phyloP scores from a whole-genome alignment of 2,797 vertebrate genomes.

The Pipistrellus pygmaeus region DNA sequence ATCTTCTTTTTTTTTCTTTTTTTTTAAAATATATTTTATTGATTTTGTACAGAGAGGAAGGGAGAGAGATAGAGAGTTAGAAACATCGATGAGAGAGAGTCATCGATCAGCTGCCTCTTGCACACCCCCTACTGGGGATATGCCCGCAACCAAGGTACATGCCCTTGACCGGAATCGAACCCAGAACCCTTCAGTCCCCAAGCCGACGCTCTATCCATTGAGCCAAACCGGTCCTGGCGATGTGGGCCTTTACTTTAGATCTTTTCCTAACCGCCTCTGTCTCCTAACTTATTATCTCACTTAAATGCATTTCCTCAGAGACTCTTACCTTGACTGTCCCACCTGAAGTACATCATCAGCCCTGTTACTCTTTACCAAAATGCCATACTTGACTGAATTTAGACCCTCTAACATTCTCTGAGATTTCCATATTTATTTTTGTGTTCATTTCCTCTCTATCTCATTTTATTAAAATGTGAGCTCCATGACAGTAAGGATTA shows the following conservation, averaged over 20 bases:
- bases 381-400: background rate
- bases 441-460: background rate
- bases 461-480: background rate
- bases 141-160: too few species aligned
- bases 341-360: background rate
- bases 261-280: background rate
- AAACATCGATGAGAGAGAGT: too few species aligned
- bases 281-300: background rate
- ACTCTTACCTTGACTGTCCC: background rate
- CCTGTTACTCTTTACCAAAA: background rate
- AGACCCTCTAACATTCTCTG: background rate
- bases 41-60: too few species aligned
- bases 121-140: too few species aligned
- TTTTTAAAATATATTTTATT: too few species aligned
- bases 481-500: background rate
- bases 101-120: too few species aligned
- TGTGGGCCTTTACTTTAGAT: background rate
- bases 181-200: too few species aligned
- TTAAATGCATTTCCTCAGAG: background rate
- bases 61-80: too few species aligned
- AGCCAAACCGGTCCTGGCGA: too few species aligned
- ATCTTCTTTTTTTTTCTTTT: too few species aligned
- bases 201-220: too few species aligned
- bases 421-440: constrained; percentile 4
- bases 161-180: too few species aligned